Base-by-base conservation (phyloP, 2,888 invertebrate species). In the Bugulina stolonifera region DNA sequence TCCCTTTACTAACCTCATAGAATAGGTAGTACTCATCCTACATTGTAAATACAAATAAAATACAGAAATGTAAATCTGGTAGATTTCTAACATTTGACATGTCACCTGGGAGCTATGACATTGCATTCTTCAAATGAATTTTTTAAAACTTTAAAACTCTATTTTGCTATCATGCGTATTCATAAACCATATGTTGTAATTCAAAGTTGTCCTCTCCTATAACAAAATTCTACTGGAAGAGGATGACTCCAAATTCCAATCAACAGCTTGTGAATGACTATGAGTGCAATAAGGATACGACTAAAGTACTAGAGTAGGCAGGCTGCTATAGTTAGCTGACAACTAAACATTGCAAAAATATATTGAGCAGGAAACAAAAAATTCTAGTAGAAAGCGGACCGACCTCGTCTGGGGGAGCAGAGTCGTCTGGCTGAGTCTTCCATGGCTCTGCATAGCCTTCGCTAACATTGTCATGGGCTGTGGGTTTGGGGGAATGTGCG, bases 351-450 rank as follows among this genome's bases (percentile, higher is more conserved):
- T 18, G 18, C 43, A 43, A 43, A 5, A 43, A 43, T 18, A 43
- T 10, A 10, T 43, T 43, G 10, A 43, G 43, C 43, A 43, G 18
- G 5, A 18, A 43, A 43, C 10, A 43, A 43, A 43, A 18, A 10
- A 43, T 43, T 10, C 10, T 10, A 5, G 18, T 43, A 43, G 43
- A 43, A 43, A 43, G 43, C 5, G 43, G 43, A 43, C 64, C 14
- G 32, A 64, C 64, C 64, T 64, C 64, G 32, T 64, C 32, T 22
- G 64, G 32, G 14, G 64, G 64, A 32, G 64, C 64, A n/a, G 64
- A 64, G 64, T 64, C 64, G 32, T 64, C 64, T 10, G 64, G 32
- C 27, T 64, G 64, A 32, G 64, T 64, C 27, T 64, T 64, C 64
- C 64, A 64, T 14, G 32, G 64, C 27, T 64, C 64, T 14, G 22